These are phyloP conservation scores for Rafetus swinhoei DNA, from an alignment of 2,113 vertebrate genomes.

Conservation along the genomic window DNA sequence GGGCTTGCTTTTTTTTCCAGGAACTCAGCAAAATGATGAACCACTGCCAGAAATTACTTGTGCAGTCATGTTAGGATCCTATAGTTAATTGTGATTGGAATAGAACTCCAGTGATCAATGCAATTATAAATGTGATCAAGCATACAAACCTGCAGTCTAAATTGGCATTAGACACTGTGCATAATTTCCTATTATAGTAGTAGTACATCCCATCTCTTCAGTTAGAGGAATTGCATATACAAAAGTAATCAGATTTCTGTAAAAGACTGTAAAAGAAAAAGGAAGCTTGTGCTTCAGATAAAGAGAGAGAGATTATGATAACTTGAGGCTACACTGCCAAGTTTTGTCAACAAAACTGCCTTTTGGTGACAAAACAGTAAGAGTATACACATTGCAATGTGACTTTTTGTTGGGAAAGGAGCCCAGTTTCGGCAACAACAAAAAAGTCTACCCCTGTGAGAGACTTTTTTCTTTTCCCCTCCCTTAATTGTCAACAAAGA, in stretches of 20 bases:
- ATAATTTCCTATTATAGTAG: not conserved
- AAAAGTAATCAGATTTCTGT: not conserved
- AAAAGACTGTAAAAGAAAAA: not conserved
- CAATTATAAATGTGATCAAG: conserved; percentile 40
- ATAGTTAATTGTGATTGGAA: not conserved
- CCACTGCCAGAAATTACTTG: conserved; percentile 20
- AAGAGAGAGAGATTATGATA: not conserved
- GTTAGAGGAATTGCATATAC: not conserved
- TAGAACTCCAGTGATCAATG: conserved; percentile 11
- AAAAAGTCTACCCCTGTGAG: no score
- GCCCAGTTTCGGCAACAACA: no score
- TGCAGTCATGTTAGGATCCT: conserved; percentile 7
- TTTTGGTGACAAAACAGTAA: no score
- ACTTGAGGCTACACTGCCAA: not conserved
- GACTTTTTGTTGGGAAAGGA: no score
- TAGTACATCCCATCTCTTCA: not conserved
- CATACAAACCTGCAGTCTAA: not conserved
- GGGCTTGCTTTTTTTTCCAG: not conserved
- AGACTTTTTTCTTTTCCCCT: no score
- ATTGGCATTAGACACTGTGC: not conserved
- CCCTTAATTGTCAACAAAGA: no score
- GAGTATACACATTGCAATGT: no score
- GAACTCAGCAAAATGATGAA: not conserved
- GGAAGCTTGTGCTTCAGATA: not conserved
- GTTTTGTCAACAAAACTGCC: no score